Base-by-base conservation (phyloP, 2,113 vertebrate genomes). In the Etheostoma cragini region DNA sequence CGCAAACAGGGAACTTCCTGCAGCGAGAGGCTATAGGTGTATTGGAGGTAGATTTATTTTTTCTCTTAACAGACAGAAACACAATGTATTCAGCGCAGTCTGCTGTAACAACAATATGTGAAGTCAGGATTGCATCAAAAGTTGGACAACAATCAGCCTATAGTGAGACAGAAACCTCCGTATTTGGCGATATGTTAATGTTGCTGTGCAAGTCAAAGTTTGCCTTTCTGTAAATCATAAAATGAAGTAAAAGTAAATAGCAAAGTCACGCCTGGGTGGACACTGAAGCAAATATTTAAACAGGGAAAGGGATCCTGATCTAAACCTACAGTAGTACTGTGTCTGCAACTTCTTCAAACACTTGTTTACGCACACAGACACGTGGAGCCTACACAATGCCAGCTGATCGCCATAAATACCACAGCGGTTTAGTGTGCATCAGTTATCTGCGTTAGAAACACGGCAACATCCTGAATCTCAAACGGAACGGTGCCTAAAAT, bases 261-360 rank as follows among this genome's bases (percentile, higher is more conserved):
- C 24, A 86, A 75, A 62, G 68, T 77, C 52, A 54, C 1, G 14
- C 57, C 38, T 78, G 76, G 35, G 35, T 75, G 66, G 58, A 72
- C 67, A 67, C 46, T 35, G 24, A 61, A 19, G 14, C 60, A 69
- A 89, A 88, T 87, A 85, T 89, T 83, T 74, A 58, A 70, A 69
- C 71, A 77, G 76, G 46, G 19, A 61, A 21, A 68, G 57, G 57
- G 52, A 80, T 63, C 16, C 35, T 30, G 49, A 38, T 16, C 19
- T 17, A 13, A 58, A 76, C 52, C 33, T 19, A 62, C 30, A 30
- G 14, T 22, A 6, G 47, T 42, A 53, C 53, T 3, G 35, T 0
- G 52, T 81, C 72, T 50, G 46, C 47, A 61, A 6, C 69, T 61
- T 77, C 14, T 50, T 38, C 72, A 82, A 81, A 82, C 77, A 77